Evolutionary conservation across 2,113 vertebrate genomes (phyloP).

Genomic region (Podiceps cristatus): DNA sequence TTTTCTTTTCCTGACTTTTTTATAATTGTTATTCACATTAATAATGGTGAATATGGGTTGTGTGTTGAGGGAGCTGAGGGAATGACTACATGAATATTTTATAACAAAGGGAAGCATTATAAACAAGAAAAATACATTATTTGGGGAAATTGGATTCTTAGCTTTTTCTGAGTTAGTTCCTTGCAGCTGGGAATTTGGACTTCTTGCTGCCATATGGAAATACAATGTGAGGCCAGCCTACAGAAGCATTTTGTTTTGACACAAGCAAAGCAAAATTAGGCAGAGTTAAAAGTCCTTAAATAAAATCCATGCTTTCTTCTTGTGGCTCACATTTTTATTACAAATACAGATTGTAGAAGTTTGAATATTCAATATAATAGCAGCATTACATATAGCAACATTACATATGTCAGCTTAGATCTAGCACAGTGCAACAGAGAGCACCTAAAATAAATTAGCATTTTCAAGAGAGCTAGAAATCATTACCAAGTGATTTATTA

Average conservation of each 20-base stretch:
- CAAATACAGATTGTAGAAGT: neutral
- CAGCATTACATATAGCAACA: neutral
- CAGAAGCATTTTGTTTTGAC: neutral
- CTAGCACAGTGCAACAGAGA: neutral
- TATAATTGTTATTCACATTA: no score
- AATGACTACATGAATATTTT: neutral
- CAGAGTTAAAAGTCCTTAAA: neutral
- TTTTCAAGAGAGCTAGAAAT: neutral
- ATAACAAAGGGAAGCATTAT: neutral
- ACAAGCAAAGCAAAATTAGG: neutral
- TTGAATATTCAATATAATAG: neutral
- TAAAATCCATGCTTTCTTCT: neutral
- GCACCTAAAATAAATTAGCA: neutral
- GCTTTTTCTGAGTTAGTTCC: neutral
- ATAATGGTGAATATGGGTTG: neutral
- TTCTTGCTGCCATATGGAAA: neutral
- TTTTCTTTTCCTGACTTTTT: no score
- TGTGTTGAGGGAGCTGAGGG: neutral
- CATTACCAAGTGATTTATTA: neutral
- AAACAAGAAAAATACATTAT: neutral
- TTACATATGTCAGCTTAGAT: neutral
- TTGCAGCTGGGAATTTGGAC: neutral
- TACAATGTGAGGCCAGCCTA: neutral
- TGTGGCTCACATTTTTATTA: neutral
- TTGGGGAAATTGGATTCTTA: neutral